phyloP scores from a whole-genome alignment of 2,888 invertebrate genomes.

The Pristionchus arcanus region DNA sequence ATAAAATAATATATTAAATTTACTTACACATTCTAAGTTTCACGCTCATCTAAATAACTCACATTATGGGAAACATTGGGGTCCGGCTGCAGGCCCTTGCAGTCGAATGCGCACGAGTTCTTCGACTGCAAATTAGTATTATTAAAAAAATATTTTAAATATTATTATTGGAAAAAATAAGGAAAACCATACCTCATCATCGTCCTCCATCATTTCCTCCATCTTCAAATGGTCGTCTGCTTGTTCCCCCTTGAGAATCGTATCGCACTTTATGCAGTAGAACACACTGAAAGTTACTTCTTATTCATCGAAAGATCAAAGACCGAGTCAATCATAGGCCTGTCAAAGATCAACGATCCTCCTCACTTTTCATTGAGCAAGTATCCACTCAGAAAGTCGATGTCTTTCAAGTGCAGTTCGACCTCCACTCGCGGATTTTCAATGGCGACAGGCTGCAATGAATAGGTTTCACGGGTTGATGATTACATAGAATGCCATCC shows the following conservation, averaged over 20 bases:
- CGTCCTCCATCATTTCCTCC: not conserved
- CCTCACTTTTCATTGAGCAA: slow-evolving; percentile 37
- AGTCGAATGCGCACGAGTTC: not conserved
- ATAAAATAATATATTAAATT: not conserved
- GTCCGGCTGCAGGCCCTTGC: not conserved
- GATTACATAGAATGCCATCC: not conserved
- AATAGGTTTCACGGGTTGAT: not conserved
- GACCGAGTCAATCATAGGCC: too few relatives aligned
- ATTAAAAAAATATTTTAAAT: not conserved
- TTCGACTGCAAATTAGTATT: not conserved
- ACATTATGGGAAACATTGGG: not conserved
- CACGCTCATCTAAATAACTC: not conserved
- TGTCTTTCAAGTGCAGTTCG: not conserved
- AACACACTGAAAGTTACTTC: not conserved
- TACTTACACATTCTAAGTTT: not conserved
- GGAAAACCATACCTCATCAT: too few relatives aligned
- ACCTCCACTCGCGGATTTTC: not conserved
- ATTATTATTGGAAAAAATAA: not conserved
- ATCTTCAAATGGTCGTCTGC: slow-evolving; percentile 25
- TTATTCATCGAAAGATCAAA: too few relatives aligned
- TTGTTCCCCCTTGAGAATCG: slow-evolving; percentile 20
- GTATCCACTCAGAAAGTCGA: not conserved
- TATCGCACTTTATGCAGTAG: slow-evolving; percentile 20
- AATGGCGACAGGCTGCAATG: not conserved
- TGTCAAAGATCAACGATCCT: not conserved